Evolutionary conservation across 1,140 invertebrate genomes (phyloP), one percentile per base, ranked within the genome.

Genomic region (Drosophila sechellia): DNA sequence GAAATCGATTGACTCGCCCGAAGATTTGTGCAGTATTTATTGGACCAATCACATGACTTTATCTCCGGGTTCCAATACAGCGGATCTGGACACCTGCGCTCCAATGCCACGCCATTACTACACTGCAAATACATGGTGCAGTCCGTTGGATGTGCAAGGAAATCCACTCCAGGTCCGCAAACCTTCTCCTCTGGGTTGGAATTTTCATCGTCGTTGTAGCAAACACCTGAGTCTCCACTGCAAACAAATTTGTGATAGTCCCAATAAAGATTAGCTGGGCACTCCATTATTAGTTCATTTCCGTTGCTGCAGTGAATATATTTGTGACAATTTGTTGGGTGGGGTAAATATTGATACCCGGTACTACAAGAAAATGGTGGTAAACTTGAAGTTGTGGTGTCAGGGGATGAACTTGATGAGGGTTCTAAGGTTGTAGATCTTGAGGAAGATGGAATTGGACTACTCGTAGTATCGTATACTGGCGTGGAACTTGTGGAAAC

Each of bases 301-400:
- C 55, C 61, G 20, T 79, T 57, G 45, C 50, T 43, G 6, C 78
- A 81, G 25, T 76, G 78, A n/a, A 76, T 61, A 42, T 53, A 81
- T 39, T 76, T 65, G 0, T 55, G 59, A 15, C 78, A 81, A 49
- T 81, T 61, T 0, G 53, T 39, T n/a, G 65, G 72, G 52, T 78
- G 34, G 2, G 77, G 69, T 11, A 79, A 31, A 42, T 59, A 80
- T 11, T 17, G 20, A 46, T 35, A 20, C 0, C 57, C 70, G 25
- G 42, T 64, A 4, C 17, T 37, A 22, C 75, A 78, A 6, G 64
- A 66, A 1, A 54, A 31, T 6, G 53, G 59, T 20, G 52, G 6
- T 25, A 35, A 13, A 15, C 48, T 59, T 10, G 69, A 52, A 11
- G 15, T 8, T 2, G 64, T 20, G 4, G 39, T 53, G 1, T n/a